phyloP scores from a whole-genome alignment of 2,888 invertebrate genomes.

The Podabrus alpinus region DNA sequence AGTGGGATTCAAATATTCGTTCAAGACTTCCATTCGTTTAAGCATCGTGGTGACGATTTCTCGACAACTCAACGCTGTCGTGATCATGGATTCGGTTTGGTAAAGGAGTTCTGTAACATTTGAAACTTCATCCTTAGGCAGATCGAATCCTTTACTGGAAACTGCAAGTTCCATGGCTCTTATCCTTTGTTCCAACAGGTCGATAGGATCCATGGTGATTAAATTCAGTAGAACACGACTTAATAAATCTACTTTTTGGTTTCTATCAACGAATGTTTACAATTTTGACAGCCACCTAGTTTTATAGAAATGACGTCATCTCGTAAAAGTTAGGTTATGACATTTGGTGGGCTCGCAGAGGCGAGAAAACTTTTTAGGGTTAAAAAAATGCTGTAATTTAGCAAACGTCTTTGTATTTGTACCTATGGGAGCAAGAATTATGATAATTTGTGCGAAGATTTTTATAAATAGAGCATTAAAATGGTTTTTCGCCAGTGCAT shows the following conservation, averaged over 20 bases:
- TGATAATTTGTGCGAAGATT: too few species aligned
- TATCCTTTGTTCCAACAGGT: slow-evolving; percentile 56
- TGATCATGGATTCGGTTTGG: slow-evolving; percentile 57
- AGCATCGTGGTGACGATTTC: slow-evolving; percentile 56
- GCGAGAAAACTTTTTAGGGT: neutral
- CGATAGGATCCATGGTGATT: slow-evolving; percentile 39
- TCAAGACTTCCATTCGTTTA: slow-evolving; percentile 56
- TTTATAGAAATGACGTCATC: neutral
- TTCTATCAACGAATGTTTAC: neutral
- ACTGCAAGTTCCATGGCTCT: slow-evolving; percentile 56
- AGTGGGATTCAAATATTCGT: slow-evolving; percentile 55
- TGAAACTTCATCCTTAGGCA: slow-evolving; percentile 41
- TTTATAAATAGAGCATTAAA: neutral
- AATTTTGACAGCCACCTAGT: neutral
- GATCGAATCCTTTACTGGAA: slow-evolving; percentile 45
- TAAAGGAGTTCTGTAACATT: slow-evolving; percentile 54
- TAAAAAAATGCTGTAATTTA: neutral
- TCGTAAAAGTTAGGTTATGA: neutral
- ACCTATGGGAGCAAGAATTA: too few species aligned
- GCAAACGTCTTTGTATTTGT: too few species aligned
- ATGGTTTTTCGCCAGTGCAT: neutral
- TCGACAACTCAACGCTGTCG: slow-evolving; percentile 58
- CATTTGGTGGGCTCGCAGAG: neutral
- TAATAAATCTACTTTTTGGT: neutral
- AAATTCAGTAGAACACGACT: neutral